phyloP scores from a whole-genome alignment of 2,888 invertebrate genomes.

The Portevinia maculata region DNA sequence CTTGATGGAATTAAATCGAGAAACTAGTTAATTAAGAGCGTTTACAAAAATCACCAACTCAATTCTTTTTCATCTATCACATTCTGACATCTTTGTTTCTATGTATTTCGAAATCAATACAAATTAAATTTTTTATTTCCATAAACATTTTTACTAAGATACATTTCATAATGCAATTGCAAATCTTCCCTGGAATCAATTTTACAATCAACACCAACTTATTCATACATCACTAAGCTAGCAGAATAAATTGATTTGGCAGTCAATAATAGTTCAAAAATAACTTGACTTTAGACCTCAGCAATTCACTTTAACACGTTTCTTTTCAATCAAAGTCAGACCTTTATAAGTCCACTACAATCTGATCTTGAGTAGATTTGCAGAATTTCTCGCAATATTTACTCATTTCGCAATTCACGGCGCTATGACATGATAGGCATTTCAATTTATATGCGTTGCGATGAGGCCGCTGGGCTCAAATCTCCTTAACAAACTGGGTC shows the following conservation, averaged over 20 bases:
- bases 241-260: constrained; percentile 25
- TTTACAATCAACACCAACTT: background rate
- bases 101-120: no score
- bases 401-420: constrained; percentile 19
- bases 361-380: constrained; percentile 23
- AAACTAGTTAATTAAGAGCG: no score
- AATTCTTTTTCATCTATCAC: no score
- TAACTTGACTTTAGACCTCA: constrained; percentile 15
- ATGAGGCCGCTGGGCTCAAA: constrained; percentile 34
- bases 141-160: no score
- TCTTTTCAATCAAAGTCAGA: constrained; percentile 14
- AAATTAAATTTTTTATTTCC: no score
- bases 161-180: no score
- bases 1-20: no score
- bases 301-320: background rate
- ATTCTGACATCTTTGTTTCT: no score
- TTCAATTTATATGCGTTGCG: constrained; percentile 21
- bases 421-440: constrained; percentile 29
- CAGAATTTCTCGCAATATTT: constrained; percentile 29
- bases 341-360: constrained; percentile 24
- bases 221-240: background rate
- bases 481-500: constrained; percentile 50
- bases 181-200: background rate
- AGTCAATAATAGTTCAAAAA: background rate
- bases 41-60: no score